Percentiles rank a stretch among this genome's conserved stretches.
Conservation (phyloP, 1,140 invertebrate genomes). For the Apis laboriosa region DNA sequence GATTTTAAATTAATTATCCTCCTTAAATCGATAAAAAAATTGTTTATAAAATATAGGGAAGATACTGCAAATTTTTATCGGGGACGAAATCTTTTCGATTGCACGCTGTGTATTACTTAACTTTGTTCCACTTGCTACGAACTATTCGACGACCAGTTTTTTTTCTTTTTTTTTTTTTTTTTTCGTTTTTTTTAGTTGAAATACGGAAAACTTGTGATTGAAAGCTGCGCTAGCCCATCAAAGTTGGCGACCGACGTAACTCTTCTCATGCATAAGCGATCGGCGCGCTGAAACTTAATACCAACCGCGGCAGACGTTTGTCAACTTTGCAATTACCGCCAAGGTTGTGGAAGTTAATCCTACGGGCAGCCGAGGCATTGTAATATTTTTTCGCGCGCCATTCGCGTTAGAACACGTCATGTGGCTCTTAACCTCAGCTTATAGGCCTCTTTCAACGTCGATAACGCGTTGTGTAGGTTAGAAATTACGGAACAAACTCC, state of each 20-base stretch:
- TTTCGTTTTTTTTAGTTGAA: neutral
- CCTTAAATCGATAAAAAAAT: too few species aligned
- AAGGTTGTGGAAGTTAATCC: constrained; percentile 40
- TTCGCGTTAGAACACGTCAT: constrained; percentile 35
- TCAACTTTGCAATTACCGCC: constrained; percentile 41
- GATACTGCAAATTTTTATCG: neutral
- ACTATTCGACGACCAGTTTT: too few species aligned
- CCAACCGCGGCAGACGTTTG: constrained; percentile 26
- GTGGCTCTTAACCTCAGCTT: constrained; percentile 31
- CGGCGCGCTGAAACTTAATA: constrained; percentile 27
- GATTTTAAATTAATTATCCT: too few species aligned
- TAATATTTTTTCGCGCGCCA: constrained; percentile 6
- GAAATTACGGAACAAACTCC: constrained; percentile 1
- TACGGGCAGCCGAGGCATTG: neutral
- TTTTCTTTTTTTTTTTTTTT: neutral
- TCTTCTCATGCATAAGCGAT: constrained; percentile 41
- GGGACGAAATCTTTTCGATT: neutral
- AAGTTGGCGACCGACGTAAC: constrained; percentile 30
- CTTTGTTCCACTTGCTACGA: too few species aligned
- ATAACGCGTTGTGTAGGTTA: neutral
- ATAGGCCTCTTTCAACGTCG: neutral
- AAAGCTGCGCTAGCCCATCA: constrained; percentile 25
- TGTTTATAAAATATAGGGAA: too few species aligned
- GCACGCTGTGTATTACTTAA: too few species aligned
- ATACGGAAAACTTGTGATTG: constrained; percentile 23